Evolutionary conservation across 2,797 vertebrate species (phyloP).

Genomic region (Falco rusticolus): DNA sequence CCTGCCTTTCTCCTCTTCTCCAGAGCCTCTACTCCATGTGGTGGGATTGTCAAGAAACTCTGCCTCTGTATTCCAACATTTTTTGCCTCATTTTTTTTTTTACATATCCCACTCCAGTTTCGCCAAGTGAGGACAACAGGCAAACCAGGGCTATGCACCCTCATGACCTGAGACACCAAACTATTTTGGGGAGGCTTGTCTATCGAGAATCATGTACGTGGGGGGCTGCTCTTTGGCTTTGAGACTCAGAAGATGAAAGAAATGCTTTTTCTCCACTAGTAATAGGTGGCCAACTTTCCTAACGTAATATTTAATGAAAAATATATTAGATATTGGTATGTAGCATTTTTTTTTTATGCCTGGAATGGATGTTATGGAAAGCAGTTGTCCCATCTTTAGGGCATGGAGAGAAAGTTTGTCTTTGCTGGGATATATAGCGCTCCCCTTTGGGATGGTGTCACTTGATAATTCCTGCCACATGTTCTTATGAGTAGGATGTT

Average conservation of each 20-base stretch:
- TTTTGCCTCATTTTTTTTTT: neutral
- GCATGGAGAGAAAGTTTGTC: neutral
- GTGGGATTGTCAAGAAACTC: neutral
- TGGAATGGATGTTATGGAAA: neutral
- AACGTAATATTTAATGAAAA: slow-evolving; percentile 35
- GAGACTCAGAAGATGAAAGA: neutral
- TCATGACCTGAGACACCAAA: fast-evolving
- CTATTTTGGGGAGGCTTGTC: neutral
- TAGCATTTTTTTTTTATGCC: neutral
- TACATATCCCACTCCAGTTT: neutral
- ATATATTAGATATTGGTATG: neutral
- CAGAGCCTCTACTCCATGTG: neutral
- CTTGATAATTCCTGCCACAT: slow-evolving; percentile 77
- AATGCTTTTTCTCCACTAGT: slow-evolving; percentile 6
- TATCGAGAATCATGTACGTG: neutral
- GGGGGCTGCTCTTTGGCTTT: neutral
- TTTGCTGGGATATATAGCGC: slow-evolving; percentile 52
- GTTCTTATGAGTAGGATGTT: slow-evolving; percentile 72
- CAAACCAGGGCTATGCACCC: neutral
- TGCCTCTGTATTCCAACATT: neutral
- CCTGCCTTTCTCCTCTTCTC: neutral
- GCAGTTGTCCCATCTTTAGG: neutral
- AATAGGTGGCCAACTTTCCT: neutral
- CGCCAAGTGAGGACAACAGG: neutral
- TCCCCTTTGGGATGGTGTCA: slow-evolving; percentile 57